Evolutionary conservation across 2,888 invertebrate species (phyloP).

Genomic region (Caenorhabditis uteleia): DNA sequence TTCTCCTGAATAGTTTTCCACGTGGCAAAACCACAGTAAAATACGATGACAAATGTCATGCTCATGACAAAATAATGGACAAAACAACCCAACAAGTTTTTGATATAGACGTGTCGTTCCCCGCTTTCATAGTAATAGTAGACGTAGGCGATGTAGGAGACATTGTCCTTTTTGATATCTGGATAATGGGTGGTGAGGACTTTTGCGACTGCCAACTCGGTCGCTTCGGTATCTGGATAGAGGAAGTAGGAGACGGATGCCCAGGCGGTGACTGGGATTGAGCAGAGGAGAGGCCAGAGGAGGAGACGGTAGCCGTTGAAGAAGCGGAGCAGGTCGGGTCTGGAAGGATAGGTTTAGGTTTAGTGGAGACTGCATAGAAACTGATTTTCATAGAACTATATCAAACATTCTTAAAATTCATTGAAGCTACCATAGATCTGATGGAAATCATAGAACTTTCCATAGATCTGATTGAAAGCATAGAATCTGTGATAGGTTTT

Average conservation of each 20-base stretch:
- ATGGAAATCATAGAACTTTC: no score
- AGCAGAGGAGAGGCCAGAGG: constrained; percentile 12
- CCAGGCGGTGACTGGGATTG: constrained; percentile 13
- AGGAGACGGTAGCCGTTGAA: constrained; percentile 15
- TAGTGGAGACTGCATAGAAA: background rate
- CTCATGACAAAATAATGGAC: constrained; percentile 19
- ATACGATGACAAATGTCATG: constrained; percentile 6
- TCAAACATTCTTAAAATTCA: no score
- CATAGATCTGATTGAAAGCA: no score
- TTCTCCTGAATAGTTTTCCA: constrained; percentile 3
- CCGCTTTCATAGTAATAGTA: constrained; percentile 12
- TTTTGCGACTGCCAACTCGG: constrained; percentile 14
- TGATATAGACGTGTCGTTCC: constrained; percentile 7
- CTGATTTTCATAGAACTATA: no score
- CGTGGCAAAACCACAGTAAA: constrained; percentile 15
- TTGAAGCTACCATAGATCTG: no score
- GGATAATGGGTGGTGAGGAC: constrained; percentile 15
- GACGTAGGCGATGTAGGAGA: constrained; percentile 31
- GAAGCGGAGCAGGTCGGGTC: constrained; percentile 11
- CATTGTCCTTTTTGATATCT: constrained; percentile 19
- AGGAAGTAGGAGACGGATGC: constrained; percentile 17
- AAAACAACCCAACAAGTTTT: constrained; percentile 16
- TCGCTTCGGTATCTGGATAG: constrained; percentile 24
- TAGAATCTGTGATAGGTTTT: no score
- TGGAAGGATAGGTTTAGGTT: constrained; percentile 3